Evolutionary conservation across 2,113 vertebrate species (phyloP), one percentile per base, ranked within the genome.

Genomic region (Notiomystis cincta): DNA sequence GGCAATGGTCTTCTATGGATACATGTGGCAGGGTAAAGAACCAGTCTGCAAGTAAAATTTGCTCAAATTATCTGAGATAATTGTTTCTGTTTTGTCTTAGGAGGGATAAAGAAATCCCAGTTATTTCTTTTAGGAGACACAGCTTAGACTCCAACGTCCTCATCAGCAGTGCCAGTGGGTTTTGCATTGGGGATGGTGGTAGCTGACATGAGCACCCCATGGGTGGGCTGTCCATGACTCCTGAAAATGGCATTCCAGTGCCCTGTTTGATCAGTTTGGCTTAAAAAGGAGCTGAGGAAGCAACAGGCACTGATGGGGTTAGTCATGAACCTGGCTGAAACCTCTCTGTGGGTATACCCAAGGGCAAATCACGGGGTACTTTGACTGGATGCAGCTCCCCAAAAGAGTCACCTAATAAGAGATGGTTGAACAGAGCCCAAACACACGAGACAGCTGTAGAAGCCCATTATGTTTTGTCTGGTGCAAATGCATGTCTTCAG

Each of bases 301-400:
- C 33, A 48, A 25, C 20, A 69, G 67, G 6, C 2, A 2, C 24
- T 58, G 51, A 37, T 70, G 56, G 22, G 13, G 27, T 50, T 66
- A 56, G 7, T 20, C 42, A 53, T 78, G 56, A 78, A 31, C 17
- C 30, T 2, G 2, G 23, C 24, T 53, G 72, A 82, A 86, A 58
- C 13, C 16, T 23, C 9, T n/a, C 27, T 0, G 0, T 44, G 47
- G 17, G 62, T 56, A 19, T 6, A 66, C 7, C 15, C 58, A 31
- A 86, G 22, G 13, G 33, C 21, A 70, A 81, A 76, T 42, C 23
- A 82, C 0, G 0, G 21, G 6, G 14, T 60, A 20, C 17, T 60
- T 60, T 0, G 1, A 9, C 23, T 37, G 28, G 23, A 62, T 0
- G 0, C 30, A 70, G 33, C 13, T 56, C 15, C 21, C 42, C 56